phyloP scores from a whole-genome alignment of 2,113 vertebrate genomes.

The Sebastes fasciatus region DNA sequence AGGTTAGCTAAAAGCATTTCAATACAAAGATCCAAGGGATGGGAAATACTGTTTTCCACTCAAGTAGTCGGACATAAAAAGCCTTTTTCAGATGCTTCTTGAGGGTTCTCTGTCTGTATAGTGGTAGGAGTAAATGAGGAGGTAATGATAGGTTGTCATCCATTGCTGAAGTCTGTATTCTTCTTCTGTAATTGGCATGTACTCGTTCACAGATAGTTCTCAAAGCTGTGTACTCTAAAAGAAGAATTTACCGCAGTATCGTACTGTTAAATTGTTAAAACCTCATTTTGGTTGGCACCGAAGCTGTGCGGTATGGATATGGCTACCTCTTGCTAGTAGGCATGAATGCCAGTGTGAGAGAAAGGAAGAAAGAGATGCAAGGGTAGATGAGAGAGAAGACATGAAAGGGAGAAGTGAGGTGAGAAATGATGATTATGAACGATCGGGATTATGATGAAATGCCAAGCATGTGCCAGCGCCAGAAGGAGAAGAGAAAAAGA shows the following conservation, averaged over 20 bases:
- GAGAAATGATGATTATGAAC: slow-evolving; percentile 40
- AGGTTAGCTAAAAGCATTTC: neutral
- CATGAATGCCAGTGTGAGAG: slow-evolving; percentile 3
- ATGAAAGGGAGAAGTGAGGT: slow-evolving; percentile 9
- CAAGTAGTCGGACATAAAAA: neutral
- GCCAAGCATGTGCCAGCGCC: slow-evolving; percentile 28
- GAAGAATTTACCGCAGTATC: neutral
- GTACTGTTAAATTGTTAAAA: neutral
- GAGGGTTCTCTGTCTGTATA: slow-evolving; percentile 1
- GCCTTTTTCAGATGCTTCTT: neutral
- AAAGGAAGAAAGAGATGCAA: slow-evolving; percentile 17
- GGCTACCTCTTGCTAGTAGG: neutral
- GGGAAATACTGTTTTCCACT: slow-evolving; percentile 8
- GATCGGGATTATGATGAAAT: slow-evolving; percentile 53
- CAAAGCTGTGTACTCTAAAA: neutral
- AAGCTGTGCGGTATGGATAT: neutral
- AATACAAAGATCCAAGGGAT: neutral
- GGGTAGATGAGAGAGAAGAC: slow-evolving; percentile 18
- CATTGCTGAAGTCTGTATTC: slow-evolving; percentile 2
- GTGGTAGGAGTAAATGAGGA: slow-evolving; percentile 21
- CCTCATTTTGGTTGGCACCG: slow-evolving; percentile 3
- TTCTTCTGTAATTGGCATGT: neutral
- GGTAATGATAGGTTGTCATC: slow-evolving; percentile 38
- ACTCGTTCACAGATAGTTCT: neutral
- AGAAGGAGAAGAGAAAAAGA: slow-evolving; percentile 49